These are phyloP conservation scores for Hydroisotoma schaefferi DNA, from an alignment of 2,888 invertebrate species.

Conservation along the genomic window DNA sequence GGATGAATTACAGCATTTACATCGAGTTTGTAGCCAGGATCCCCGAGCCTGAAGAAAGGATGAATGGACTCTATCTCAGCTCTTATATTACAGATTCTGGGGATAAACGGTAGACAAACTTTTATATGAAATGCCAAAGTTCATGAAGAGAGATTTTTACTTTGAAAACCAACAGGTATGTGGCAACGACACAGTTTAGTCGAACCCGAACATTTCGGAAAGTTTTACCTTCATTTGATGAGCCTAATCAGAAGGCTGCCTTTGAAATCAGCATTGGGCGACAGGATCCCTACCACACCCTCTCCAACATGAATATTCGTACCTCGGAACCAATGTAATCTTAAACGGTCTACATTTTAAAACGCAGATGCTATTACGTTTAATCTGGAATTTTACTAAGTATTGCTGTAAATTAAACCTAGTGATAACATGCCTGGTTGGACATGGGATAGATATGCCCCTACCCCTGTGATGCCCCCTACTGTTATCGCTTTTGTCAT, in stretches of 20 bases:
- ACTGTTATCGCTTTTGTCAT: conserved; percentile 18
- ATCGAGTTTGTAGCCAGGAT: conserved; percentile 29
- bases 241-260: conserved; percentile 20
- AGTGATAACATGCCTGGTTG: conserved; percentile 9
- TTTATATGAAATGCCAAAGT: not conserved
- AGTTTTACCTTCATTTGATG: conserved; percentile 21
- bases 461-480: conserved; percentile 19
- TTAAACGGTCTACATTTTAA: too few relatives aligned
- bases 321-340: conserved; percentile 15
- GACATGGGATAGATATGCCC: conserved; percentile 14
- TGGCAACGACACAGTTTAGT: conserved; percentile 25
- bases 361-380: too few relatives aligned
- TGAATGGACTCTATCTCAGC: conserved; percentile 34
- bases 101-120: not conserved
- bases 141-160: not conserved
- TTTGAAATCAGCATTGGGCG: conserved; percentile 23
- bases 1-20: conserved; percentile 24
- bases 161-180: conserved; percentile 12
- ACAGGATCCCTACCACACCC: conserved; percentile 11
- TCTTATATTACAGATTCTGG: conserved; percentile 15
- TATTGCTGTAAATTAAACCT: not conserved
- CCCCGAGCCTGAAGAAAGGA: conserved; percentile 12
- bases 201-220: conserved; percentile 22
- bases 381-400: too few relatives aligned
- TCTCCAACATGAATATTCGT: conserved; percentile 17